phyloP scores from a whole-genome alignment of 2,797 vertebrate species.

The Cynopterus sphinx region DNA sequence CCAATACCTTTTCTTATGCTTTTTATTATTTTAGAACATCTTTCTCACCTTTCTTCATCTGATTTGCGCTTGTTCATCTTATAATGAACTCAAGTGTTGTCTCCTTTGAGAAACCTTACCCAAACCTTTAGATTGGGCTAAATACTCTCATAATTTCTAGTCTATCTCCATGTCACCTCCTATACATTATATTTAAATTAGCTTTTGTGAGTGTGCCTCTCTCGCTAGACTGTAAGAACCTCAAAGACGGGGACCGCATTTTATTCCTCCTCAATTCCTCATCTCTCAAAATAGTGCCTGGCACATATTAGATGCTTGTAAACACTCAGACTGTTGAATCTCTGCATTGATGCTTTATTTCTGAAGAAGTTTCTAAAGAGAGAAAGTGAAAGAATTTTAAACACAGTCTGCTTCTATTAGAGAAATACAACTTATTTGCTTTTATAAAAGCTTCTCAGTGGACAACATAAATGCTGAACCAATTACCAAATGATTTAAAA shows the following conservation, averaged over 20 bases:
- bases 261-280: neutral
- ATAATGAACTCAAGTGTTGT: neutral
- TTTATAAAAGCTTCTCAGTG: neutral
- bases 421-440: neutral
- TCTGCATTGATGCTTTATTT: neutral
- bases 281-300: neutral
- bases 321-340: neutral
- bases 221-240: neutral
- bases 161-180: neutral
- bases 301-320: neutral
- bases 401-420: neutral
- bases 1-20: neutral
- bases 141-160: neutral
- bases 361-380: neutral
- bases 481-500: slow-evolving; percentile 13
- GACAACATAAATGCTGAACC: neutral
- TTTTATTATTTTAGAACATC: neutral
- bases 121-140: neutral
- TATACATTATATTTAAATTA: neutral
- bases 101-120: neutral
- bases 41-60: neutral
- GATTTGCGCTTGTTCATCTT: neutral
- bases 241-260: neutral
- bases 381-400: neutral
- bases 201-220: neutral